Percentiles rank a stretch among this genome's conserved stretches.
These are phyloP conservation scores for Thinocorus orbignyianus DNA, from an alignment of 2,113 vertebrate species.

Conservation along the genomic window DNA sequence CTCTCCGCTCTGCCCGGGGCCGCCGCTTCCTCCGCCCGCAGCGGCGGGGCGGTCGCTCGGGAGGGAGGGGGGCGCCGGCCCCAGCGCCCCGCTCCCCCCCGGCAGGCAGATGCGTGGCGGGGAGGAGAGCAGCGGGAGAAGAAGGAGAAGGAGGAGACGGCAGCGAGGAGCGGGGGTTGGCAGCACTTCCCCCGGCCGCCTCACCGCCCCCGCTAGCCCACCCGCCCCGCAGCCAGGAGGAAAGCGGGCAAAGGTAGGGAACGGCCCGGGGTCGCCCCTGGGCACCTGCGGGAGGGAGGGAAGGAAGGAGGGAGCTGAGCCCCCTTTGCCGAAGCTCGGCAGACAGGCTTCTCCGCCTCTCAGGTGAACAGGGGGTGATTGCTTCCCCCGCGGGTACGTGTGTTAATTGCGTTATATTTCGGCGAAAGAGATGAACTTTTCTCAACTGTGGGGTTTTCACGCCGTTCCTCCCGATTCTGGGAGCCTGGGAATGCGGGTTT, in stretches of 20 bases:
- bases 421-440: background rate
- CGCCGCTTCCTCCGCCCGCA: background rate
- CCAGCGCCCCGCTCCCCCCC: background rate
- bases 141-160: background rate
- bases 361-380: background rate
- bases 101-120: background rate
- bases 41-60: background rate
- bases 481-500: background rate
- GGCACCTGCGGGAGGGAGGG: too few relatives aligned
- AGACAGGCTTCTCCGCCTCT: too few relatives aligned
- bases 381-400: background rate
- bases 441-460: background rate
- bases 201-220: background rate
- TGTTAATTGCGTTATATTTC: background rate
- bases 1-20: background rate
- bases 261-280: accelerated
- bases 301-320: background rate
- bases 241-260: background rate
- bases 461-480: background rate
- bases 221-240: background rate
- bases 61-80: background rate
- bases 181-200: background rate
- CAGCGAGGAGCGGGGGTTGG: background rate
- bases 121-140: background rate
- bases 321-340: background rate